These are phyloP conservation scores for Augiades crinisus DNA, from an alignment of 2,888 invertebrate species.

Conservation along the genomic window DNA sequence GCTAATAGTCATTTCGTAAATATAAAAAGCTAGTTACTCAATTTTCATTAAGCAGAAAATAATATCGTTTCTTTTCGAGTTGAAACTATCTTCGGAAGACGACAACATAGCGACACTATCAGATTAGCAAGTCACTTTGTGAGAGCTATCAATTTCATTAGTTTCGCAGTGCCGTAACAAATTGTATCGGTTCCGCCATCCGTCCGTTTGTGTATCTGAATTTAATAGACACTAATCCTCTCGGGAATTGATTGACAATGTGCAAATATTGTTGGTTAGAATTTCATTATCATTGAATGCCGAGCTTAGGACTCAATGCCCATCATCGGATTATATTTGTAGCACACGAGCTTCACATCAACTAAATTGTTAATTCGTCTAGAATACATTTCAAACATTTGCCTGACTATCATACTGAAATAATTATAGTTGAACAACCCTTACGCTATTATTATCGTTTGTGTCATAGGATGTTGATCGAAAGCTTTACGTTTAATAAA, in stretches of 20 bases:
- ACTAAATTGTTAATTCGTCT: neutral
- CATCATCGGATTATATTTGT: neutral
- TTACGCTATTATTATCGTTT: too few relatives aligned
- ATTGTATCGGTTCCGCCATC: constrained; percentile 11
- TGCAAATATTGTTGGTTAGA: constrained; percentile 3
- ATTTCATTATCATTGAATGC: constrained; percentile 1
- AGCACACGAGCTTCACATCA: neutral
- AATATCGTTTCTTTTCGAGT: neutral
- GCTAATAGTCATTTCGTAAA: neutral
- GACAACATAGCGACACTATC: neutral
- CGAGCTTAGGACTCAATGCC: neutral
- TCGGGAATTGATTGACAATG: constrained; percentile 5
- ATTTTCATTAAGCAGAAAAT: neutral
- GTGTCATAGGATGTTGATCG: too few relatives aligned
- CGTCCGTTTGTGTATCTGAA: constrained; percentile 3
- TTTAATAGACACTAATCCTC: constrained; percentile 9
- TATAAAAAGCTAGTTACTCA: neutral
- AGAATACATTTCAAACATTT: too few relatives aligned
- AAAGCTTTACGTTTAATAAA: too few relatives aligned
- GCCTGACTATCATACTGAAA: too few relatives aligned
- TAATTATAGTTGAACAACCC: too few relatives aligned
- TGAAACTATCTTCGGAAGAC: constrained; percentile 6
- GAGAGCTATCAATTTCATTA: constrained; percentile 22
- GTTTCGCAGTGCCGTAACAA: constrained; percentile 4
- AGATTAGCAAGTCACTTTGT: constrained; percentile 15